Conservation (phyloP, 2,888 invertebrate genomes). For the Oscheius sp. region DNA sequence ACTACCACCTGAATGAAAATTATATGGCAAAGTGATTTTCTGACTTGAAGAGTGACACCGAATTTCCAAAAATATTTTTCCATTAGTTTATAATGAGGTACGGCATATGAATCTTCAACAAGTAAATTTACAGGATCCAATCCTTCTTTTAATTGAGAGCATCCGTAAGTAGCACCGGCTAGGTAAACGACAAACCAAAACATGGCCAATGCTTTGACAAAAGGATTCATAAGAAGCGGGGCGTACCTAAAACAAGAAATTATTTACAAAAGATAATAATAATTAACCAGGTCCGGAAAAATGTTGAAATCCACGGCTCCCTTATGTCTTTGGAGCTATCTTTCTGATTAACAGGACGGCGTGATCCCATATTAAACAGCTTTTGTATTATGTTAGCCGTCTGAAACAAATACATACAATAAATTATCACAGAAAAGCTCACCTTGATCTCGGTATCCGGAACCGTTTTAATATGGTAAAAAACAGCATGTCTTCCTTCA, state of each 20-base stretch:
- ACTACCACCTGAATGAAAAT: constrained; percentile 62
- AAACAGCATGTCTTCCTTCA: constrained; percentile 59
- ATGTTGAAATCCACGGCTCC: constrained; percentile 60
- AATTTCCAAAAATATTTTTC: constrained; percentile 72
- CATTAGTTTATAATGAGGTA: constrained; percentile 68
- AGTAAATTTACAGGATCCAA: constrained; percentile 71
- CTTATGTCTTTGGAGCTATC: constrained; percentile 39
- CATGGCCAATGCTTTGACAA: constrained; percentile 63
- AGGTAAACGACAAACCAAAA: constrained; percentile 72
- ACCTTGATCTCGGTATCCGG: constrained; percentile 41
- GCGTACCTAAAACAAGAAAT: constrained; percentile 58
- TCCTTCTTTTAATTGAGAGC: constrained; percentile 64
- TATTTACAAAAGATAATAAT: not conserved
- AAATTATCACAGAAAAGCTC: constrained; percentile 15
- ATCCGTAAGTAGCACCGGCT: constrained; percentile 70
- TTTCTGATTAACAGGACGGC: constrained; percentile 22
- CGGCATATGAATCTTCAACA: constrained; percentile 71
- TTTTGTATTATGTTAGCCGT: constrained; percentile 33
- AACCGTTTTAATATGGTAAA: constrained; percentile 52
- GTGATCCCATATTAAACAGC: constrained; percentile 57
- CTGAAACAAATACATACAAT: constrained; percentile 5
- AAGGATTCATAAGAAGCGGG: constrained; percentile 72
- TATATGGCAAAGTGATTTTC: not conserved
- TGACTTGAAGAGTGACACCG: constrained; percentile 68
- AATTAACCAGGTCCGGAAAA: constrained; percentile 70